These are phyloP conservation scores for Menidia beryllina DNA, from an alignment of 2,113 vertebrate genomes.

Conservation along the genomic window DNA sequence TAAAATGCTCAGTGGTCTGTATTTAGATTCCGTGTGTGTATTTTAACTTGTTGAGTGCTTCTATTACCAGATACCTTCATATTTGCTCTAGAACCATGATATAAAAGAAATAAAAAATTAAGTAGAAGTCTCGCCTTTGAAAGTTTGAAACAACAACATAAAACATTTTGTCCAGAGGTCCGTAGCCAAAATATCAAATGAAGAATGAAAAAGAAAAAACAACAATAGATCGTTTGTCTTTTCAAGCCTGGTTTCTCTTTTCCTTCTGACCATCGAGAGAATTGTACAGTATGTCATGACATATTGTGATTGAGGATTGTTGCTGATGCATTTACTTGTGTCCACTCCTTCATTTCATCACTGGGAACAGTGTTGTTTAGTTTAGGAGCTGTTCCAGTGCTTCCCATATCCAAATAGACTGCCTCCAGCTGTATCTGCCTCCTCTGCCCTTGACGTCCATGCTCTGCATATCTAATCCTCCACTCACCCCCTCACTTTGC, in stretches of 20 bases:
- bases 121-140: too few relatives aligned
- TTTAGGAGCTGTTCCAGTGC: constrained; percentile 54
- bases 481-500: constrained; percentile 68
- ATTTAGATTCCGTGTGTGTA: too few relatives aligned
- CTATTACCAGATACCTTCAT: too few relatives aligned
- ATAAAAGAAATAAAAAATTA: too few relatives aligned
- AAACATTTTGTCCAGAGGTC: too few relatives aligned
- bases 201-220: too few relatives aligned
- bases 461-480: constrained; percentile 74
- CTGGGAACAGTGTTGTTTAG: constrained; percentile 58
- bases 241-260: background rate
- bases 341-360: constrained; percentile 59
- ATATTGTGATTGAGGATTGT: constrained; percentile 20
- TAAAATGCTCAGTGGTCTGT: too few relatives aligned
- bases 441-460: constrained; percentile 75
- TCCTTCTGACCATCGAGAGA: background rate
- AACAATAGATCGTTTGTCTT: background rate
- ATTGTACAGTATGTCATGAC: background rate
- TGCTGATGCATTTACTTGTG: constrained; percentile 42
- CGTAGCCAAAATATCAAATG: too few relatives aligned
- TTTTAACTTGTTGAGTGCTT: too few relatives aligned
- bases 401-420: constrained; percentile 52
- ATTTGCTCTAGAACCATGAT: too few relatives aligned
- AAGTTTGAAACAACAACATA: too few relatives aligned
- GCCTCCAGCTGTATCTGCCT: constrained; percentile 75